phyloP scores from a whole-genome alignment of 2,888 invertebrate genomes.

The Alsophila aescularia region DNA sequence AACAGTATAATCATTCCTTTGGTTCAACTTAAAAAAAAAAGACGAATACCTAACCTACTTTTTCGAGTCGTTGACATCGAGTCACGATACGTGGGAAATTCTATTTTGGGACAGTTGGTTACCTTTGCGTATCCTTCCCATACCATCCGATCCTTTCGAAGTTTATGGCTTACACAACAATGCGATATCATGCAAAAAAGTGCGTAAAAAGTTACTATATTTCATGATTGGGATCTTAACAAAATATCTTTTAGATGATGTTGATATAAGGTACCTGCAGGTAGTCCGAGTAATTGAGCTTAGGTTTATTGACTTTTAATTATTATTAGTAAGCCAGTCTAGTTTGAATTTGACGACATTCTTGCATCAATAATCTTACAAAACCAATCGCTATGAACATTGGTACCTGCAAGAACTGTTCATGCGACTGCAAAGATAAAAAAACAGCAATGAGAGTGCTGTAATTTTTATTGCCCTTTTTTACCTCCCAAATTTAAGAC shows the following conservation, averaged over 20 bases:
- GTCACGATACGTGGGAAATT: slow-evolving; percentile 50
- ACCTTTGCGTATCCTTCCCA: slow-evolving; percentile 22
- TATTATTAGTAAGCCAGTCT: no score
- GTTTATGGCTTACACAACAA: neutral
- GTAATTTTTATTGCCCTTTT: no score
- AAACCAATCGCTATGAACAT: no score
- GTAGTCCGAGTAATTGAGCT: no score
- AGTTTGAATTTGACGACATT: no score
- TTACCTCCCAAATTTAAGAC: no score
- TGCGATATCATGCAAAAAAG: neutral
- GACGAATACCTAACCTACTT: slow-evolving; percentile 5
- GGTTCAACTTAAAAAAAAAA: slow-evolving; percentile 4
- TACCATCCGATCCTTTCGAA: neutral
- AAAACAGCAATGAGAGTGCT: no score
- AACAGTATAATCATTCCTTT: neutral
- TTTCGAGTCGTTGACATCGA: slow-evolving; percentile 41
- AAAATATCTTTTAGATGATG: neutral
- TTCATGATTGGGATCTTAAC: neutral
- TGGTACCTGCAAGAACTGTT: no score
- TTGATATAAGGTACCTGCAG: no score
- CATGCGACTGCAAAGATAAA: no score
- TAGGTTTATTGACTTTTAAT: no score
- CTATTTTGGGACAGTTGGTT: slow-evolving; percentile 48
- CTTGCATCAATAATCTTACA: no score
- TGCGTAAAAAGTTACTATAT: slow-evolving; percentile 4